A percentile compares a stretch with the other conserved stretches of the same genome.
phyloP scores from a whole-genome alignment of 1,140 invertebrate species.

The Papilio aristodemus region DNA sequence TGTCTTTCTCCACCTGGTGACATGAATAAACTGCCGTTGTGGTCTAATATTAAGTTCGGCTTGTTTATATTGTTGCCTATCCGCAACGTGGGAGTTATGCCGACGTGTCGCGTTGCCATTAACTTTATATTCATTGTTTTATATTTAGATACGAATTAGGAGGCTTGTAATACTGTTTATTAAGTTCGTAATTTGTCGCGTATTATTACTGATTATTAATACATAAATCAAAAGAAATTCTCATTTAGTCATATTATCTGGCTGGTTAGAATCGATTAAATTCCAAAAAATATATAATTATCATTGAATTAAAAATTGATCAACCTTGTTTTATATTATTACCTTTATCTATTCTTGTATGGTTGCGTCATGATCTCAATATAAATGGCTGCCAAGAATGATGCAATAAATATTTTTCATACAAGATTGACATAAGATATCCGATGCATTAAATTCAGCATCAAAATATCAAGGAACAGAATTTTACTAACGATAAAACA shows the following conservation, averaged over 20 bases:
- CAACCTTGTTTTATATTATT: background rate
- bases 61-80: conserved; percentile 54
- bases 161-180: conserved; percentile 34
- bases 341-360: background rate
- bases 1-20: conserved; percentile 68
- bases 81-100: conserved; percentile 42
- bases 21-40: conserved; percentile 59
- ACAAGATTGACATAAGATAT: conserved; percentile 15
- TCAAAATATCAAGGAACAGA: background rate
- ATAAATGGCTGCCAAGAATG: conserved; percentile 28
- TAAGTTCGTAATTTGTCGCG: background rate
- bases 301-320: background rate
- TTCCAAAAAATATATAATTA: too few species aligned
- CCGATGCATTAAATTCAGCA: background rate
- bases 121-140: conserved; percentile 43
- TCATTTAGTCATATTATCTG: too few species aligned
- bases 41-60: conserved; percentile 62
- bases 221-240: too few species aligned
- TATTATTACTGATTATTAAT: too few species aligned
- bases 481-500: background rate
- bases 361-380: conserved; percentile 13
- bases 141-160: conserved; percentile 25
- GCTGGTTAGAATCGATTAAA: too few species aligned
- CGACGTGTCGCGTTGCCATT: conserved; percentile 46
- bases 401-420: conserved; percentile 20